Conservation (phyloP, 2,797 vertebrate genomes). For the Hippoglossus hippoglossus region DNA sequence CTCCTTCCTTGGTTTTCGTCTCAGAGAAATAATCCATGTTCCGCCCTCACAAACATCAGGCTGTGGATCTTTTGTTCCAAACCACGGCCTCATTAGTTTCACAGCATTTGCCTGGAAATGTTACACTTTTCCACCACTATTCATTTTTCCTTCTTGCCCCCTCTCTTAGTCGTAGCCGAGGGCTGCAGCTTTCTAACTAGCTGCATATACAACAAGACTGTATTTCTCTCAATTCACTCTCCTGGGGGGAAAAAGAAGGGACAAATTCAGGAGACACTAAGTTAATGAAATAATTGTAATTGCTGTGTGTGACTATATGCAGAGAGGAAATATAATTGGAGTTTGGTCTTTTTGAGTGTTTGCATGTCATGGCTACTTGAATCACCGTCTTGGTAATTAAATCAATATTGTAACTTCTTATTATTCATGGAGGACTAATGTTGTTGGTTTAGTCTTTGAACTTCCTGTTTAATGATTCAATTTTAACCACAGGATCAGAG, state of each 20-base stretch:
- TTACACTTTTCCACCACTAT: constrained; percentile 65
- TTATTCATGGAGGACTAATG: constrained; percentile 70
- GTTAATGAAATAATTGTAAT: constrained; percentile 77
- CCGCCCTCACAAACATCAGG: constrained; percentile 41
- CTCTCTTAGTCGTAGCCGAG: constrained; percentile 41
- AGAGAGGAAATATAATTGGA: constrained; percentile 74
- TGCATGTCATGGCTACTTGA: constrained; percentile 43
- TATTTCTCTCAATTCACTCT: constrained; percentile 56
- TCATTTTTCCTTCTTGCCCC: constrained; percentile 49
- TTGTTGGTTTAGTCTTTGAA: constrained; percentile 67
- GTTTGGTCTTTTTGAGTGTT: constrained; percentile 50
- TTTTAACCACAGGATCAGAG: constrained; percentile 43
- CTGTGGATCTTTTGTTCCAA: constrained; percentile 53
- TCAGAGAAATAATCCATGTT: constrained; percentile 51
- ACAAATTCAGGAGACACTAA: constrained; percentile 42
- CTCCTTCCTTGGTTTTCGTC: constrained; percentile 29
- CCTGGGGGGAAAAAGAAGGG: constrained; percentile 26
- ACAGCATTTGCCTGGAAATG: constrained; percentile 65
- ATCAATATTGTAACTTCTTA: constrained; percentile 69
- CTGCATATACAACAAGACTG: constrained; percentile 21
- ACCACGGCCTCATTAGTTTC: constrained; percentile 73
- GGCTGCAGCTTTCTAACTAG: constrained; percentile 65
- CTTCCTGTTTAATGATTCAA: constrained; percentile 58
- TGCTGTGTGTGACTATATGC: constrained; percentile 57
- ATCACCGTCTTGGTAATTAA: constrained; percentile 71